Evolutionary conservation across 1,140 invertebrate genomes (phyloP).

Genomic region (Drosophila jambulina): DNA sequence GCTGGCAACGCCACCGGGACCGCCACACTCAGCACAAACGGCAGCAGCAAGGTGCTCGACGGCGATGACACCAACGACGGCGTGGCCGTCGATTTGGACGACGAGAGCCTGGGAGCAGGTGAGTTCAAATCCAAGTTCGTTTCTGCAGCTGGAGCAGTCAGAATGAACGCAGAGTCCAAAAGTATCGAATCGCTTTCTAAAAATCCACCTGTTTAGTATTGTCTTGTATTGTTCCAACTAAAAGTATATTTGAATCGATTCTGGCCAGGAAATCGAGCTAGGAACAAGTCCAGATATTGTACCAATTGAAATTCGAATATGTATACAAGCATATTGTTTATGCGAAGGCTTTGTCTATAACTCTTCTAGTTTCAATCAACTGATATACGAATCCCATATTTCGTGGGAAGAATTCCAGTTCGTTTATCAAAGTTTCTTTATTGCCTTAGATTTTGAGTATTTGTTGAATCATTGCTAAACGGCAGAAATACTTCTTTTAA

Average conservation of each 20-base stretch:
- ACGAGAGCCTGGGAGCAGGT: slow-evolving; percentile 85
- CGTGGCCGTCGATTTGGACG: slow-evolving; percentile 81
- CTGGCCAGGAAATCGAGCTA: background rate
- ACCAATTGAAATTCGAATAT: background rate
- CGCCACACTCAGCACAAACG: slow-evolving; percentile 56
- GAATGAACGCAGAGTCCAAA: background rate
- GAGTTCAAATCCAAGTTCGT: slow-evolving; percentile 66
- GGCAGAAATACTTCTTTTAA: background rate
- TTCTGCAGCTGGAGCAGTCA: background rate
- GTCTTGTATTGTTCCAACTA: background rate
- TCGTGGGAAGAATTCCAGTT: background rate
- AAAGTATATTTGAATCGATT: background rate
- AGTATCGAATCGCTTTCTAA: background rate
- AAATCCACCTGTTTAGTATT: background rate
- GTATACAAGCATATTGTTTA: background rate
- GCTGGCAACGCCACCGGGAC: slow-evolving; percentile 10
- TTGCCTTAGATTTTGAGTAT: too few species aligned
- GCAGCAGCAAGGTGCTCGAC: slow-evolving; percentile 62
- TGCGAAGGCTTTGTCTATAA: background rate
- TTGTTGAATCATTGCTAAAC: background rate
- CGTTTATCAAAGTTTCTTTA: background rate
- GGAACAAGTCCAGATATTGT: background rate
- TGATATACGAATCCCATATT: background rate
- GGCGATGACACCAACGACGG: slow-evolving; percentile 77
- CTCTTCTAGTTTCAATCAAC: background rate